Evolutionary conservation across 2,888 invertebrate species (phyloP).

Genomic region (Octonoba sinensis): DNA sequence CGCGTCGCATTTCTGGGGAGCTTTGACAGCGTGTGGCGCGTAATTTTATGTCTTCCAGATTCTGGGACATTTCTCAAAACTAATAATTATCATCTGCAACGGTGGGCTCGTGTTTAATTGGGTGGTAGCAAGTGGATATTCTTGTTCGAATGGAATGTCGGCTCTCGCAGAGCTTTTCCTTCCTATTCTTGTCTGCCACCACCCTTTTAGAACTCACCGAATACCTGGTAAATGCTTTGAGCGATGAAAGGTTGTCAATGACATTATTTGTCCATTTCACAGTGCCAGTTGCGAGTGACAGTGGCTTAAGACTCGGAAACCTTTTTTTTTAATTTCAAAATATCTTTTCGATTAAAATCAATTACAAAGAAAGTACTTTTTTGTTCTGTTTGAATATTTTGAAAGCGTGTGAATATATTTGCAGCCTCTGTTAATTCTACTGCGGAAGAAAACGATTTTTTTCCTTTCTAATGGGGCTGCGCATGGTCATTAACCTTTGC

Average conservation of each 20-base stretch:
- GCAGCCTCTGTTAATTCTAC: no score
- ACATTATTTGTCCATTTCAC: conserved; percentile 49
- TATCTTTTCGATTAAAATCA: no score
- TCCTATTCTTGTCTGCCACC: no score
- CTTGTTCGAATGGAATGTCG: conserved; percentile 41
- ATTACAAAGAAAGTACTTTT: no score
- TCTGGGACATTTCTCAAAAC: conserved; percentile 62
- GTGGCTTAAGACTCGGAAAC: conserved; percentile 18
- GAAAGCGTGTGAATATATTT: no score
- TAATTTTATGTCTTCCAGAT: conserved; percentile 62
- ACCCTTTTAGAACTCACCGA: not conserved
- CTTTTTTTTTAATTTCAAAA: no score
- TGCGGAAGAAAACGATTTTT: no score
- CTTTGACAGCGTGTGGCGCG: conserved; percentile 19
- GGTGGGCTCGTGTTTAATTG: conserved; percentile 54
- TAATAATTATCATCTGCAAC: conserved; percentile 57
- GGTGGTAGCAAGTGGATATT: conserved; percentile 58
- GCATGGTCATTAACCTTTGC: no score
- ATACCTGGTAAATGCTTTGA: conserved; percentile 28
- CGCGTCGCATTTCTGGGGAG: conserved; percentile 2
- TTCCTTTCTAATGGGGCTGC: no score
- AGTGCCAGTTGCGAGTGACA: conserved; percentile 7
- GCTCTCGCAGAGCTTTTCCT: no score
- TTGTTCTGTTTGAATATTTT: no score
- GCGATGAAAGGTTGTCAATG: conserved; percentile 62